Conservation (phyloP, 2,113 vertebrate genomes). For the Callopanchax toddi region DNA sequence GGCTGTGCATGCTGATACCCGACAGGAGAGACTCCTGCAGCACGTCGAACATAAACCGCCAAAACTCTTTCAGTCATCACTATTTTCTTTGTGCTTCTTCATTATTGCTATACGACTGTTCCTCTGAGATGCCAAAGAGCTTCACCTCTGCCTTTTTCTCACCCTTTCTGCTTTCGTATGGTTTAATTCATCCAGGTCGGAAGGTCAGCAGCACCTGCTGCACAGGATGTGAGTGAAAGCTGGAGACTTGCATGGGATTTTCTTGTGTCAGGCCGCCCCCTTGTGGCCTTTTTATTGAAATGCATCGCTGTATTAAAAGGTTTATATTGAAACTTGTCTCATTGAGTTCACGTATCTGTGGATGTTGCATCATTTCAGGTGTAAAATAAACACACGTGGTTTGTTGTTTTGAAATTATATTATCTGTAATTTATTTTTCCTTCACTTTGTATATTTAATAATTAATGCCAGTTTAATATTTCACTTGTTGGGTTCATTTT, state of each 20-base stretch:
- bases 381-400: conserved; percentile 5
- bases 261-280: conserved; percentile 51
- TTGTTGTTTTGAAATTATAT: neutral
- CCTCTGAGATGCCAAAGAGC: conserved; percentile 58
- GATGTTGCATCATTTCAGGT: conserved; percentile 2
- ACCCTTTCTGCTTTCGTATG: neutral
- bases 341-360: neutral
- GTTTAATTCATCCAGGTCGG: neutral
- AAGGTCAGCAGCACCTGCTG: conserved; percentile 49
- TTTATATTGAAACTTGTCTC: conserved; percentile 13
- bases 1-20: conserved; percentile 83
- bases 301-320: conserved; percentile 29
- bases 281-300: conserved; percentile 42
- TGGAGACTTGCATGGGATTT: conserved; percentile 5
- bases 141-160: conserved; percentile 45
- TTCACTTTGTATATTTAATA: conserved; percentile 15
- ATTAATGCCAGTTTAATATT: conserved; percentile 14
- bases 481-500: conserved; percentile 14
- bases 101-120: conserved; percentile 45
- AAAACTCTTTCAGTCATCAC: neutral
- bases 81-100: conserved; percentile 1
- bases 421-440: conserved; percentile 27
- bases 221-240: neutral
- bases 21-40: neutral
- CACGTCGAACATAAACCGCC: neutral